Evolutionary conservation across 2,113 vertebrate species (phyloP).

Genomic region (Crotalus viridis): DNA sequence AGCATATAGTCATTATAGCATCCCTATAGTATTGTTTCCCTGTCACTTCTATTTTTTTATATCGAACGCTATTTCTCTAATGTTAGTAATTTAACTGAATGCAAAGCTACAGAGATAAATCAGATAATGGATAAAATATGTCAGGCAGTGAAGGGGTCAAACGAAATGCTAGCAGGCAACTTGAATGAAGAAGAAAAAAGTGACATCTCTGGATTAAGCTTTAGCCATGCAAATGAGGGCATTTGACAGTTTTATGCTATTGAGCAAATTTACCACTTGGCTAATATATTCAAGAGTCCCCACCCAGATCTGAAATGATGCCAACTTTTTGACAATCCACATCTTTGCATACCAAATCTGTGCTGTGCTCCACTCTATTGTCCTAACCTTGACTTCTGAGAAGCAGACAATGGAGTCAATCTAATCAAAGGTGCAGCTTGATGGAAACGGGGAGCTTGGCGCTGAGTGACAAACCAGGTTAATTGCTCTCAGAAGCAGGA

Average conservation of each 20-base stretch:
- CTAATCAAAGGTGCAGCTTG: slow-evolving; percentile 38
- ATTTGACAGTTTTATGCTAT: neutral
- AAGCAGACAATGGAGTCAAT: neutral
- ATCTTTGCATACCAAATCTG: neutral
- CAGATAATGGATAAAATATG: neutral
- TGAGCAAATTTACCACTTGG: neutral
- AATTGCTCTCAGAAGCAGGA: slow-evolving; percentile 18
- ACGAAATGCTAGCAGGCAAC: neutral
- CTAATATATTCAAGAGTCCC: neutral
- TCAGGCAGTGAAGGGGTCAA: neutral
- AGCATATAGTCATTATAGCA: too few species aligned
- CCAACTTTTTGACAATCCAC: neutral
- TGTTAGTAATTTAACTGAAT: neutral
- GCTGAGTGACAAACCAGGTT: slow-evolving; percentile 38
- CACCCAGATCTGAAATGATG: neutral
- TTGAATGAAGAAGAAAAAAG: neutral
- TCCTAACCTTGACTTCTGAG: slow-evolving; percentile 12
- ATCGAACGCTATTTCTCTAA: neutral
- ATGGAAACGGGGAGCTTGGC: slow-evolving; percentile 49
- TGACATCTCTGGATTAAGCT: neutral
- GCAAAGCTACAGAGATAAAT: neutral
- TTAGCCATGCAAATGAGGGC: neutral
- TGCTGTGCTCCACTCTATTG: neutral
- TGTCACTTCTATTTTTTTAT: neutral
- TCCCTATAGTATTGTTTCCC: neutral